Evolutionary conservation across 2,113 vertebrate species (phyloP), one percentile per base, ranked within the genome.

Genomic region (Phalacrocorax carbo): DNA sequence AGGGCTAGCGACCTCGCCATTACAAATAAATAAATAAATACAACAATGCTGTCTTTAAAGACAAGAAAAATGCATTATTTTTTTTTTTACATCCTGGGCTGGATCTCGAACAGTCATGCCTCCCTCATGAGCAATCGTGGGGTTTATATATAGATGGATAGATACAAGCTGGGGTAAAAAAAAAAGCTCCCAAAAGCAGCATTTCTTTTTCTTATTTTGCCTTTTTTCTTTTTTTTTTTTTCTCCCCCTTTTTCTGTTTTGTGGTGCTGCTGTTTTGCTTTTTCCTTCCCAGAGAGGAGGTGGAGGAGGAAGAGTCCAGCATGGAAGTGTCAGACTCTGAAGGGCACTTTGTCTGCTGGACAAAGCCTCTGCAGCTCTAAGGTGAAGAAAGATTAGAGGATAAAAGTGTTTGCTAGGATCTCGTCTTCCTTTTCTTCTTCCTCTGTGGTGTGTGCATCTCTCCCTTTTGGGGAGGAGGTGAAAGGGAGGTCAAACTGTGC

Each of bases 401-500:
- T 62, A 89, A 94, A 89, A 90, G 91, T 92, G 80, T 96, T 88
- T 95, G 90, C 89, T 49, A 73, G 64, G 72, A 73, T 80, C 49
- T 82, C 10, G 7, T 81, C 92, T 83, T 95, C 86, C 94, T 94
- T 80, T 54, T 81, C 64, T 94, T 91, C 87, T 85, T 91, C 87
- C 72, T 92, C 54, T 66, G 38, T 92, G 77, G 75, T 94, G 79
- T 57, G 78, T 79, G 49, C 5, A 29, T 93, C 65, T 86, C 88
- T 93, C 88, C 70, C 90, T 95, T 93, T 92, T 0, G 18, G 79
- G 82, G 62, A 80, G 95, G 82, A 95, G 96, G 97, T 97, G 91
- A 97, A 96, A 95, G 76, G 52, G 90, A 97, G 97, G 96, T 96
- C 96, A 94, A 96, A 82, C 82, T 2, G 51, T 96, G 96, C 88